Conservation (phyloP, 2,888 invertebrate genomes). For the Patella ulyssiponensis region DNA sequence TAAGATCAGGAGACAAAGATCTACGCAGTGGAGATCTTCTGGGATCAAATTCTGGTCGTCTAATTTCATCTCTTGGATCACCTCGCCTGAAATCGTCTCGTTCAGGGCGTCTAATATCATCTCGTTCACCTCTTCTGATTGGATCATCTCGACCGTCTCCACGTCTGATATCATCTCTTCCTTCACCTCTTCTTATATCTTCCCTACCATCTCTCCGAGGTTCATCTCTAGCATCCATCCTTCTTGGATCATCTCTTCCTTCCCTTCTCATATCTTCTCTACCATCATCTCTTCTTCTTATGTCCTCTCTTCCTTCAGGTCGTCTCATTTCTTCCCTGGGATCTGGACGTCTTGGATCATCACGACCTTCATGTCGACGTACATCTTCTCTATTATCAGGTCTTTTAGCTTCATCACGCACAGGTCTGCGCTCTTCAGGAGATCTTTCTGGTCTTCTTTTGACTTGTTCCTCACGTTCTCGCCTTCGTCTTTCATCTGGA, state of each 20-base stretch:
- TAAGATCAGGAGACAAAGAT: background rate
- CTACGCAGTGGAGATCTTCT: background rate
- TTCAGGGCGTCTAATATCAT: constrained; percentile 21
- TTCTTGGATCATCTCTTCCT: constrained; percentile 22
- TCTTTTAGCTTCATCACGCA: constrained; percentile 13
- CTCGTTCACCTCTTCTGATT: constrained; percentile 16
- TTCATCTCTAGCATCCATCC: constrained; percentile 30
- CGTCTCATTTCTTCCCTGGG: constrained; percentile 14
- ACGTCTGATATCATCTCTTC: background rate
- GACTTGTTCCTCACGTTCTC: constrained; percentile 18
- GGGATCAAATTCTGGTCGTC: constrained; percentile 6
- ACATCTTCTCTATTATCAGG: constrained; percentile 18
- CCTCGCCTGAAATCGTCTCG: constrained; percentile 24
- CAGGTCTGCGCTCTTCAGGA: constrained; percentile 19
- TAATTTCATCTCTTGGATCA: constrained; percentile 23
- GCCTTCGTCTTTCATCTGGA: constrained; percentile 16
- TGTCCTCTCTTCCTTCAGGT: constrained; percentile 21
- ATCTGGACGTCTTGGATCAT: constrained; percentile 23
- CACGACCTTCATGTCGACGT: constrained; percentile 18
- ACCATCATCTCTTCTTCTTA: constrained; percentile 28
- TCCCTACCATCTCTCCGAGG: constrained; percentile 28
- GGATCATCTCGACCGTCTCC: background rate
- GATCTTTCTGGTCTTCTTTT: constrained; percentile 18
- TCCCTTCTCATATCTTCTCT: constrained; percentile 22
- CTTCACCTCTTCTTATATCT: constrained; percentile 24